These are phyloP conservation scores for Noctua janthina DNA, from an alignment of 2,888 invertebrate genomes.

Conservation along the genomic window DNA sequence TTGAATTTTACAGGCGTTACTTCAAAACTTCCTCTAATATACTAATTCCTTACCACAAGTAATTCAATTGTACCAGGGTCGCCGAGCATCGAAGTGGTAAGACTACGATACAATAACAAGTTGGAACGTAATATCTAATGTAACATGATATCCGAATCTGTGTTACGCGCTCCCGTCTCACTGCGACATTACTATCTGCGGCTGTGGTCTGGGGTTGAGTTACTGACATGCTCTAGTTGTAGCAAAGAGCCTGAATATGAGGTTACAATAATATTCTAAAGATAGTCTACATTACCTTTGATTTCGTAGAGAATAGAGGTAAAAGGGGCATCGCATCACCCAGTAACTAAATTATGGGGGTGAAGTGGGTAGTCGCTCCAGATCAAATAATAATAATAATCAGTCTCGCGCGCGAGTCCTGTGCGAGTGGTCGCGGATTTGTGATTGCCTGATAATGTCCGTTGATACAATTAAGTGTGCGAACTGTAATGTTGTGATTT, in stretches of 20 bases:
- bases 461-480: too few relatives aligned
- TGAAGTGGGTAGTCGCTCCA: background rate
- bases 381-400: too few relatives aligned
- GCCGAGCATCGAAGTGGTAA: slow-evolving; percentile 14
- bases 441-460: too few relatives aligned
- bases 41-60: background rate
- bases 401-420: too few relatives aligned
- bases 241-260: slow-evolving; percentile 2
- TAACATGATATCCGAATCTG: slow-evolving; percentile 48
- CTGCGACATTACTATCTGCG: slow-evolving; percentile 19
- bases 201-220: slow-evolving; percentile 21
- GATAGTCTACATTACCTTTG: slow-evolving; percentile 10
- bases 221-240: slow-evolving; percentile 43
- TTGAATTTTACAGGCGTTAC: background rate
- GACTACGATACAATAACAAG: slow-evolving; percentile 22
- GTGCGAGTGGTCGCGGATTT: too few relatives aligned
- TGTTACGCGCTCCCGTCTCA: slow-evolving; percentile 40
- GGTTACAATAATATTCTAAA: slow-evolving; percentile 8
- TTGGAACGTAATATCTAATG: slow-evolving; percentile 42
- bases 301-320: background rate
- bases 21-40: background rate
- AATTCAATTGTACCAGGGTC: slow-evolving; percentile 16
- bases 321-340: background rate
- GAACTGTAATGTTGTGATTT: too few relatives aligned
- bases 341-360: background rate